A percentile compares a stretch with the other conserved stretches of the same genome.
These are phyloP conservation scores for Chlorodrepanis virens DNA, from an alignment of 2,113 vertebrate species.

Conservation along the genomic window DNA sequence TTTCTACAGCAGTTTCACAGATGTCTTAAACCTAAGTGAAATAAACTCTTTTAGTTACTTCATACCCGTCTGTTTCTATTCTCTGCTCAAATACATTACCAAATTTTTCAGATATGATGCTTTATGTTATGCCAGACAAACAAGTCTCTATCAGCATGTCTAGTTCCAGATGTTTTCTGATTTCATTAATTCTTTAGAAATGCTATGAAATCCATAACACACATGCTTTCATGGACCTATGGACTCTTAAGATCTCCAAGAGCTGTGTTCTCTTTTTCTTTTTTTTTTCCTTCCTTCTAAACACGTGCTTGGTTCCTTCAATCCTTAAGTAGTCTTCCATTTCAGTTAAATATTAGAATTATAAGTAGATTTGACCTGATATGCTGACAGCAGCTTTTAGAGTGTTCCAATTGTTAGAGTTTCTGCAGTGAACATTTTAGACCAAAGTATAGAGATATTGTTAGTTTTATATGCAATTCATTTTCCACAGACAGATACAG, in stretches of 20 bases:
- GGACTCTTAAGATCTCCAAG: background rate
- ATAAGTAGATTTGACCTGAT: background rate
- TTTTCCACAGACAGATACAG: background rate
- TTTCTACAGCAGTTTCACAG: background rate
- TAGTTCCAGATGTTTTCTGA: background rate
- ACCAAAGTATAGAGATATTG: background rate
- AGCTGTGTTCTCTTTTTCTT: background rate
- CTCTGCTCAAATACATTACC: background rate
- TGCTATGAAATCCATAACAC: background rate
- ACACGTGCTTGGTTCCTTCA: background rate
- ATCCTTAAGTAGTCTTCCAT: background rate
- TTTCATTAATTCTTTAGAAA: background rate
- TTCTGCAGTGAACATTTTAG: background rate
- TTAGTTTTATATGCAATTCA: background rate
- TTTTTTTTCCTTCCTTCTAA: background rate
- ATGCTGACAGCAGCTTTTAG: background rate
- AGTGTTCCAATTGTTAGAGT: background rate
- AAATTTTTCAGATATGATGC: background rate
- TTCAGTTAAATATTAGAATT: background rate
- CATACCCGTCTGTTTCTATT: background rate
- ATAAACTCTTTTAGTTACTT: background rate
- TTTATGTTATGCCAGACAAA: background rate
- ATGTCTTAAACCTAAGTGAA: background rate
- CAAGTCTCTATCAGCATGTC: background rate
- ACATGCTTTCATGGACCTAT: background rate